Evolutionary conservation across 2,113 vertebrate genomes (phyloP).

Genomic region (Tupaia tana): DNA sequence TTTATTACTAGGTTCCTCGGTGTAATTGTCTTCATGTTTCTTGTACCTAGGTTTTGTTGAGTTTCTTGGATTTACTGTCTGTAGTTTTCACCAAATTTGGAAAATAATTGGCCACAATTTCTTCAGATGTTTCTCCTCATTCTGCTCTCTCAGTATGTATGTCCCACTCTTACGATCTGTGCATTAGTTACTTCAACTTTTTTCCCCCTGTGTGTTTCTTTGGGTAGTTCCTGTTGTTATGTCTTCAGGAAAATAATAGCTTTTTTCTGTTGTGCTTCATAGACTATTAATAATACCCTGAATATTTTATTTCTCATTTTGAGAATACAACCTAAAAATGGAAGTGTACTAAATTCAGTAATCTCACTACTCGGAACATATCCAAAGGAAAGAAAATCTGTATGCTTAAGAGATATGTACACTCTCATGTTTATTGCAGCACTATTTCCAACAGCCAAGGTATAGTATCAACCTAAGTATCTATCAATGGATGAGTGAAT

Average conservation of each 20-base stretch:
- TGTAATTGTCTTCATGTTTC: neutral
- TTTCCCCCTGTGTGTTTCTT: neutral
- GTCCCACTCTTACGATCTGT: neutral
- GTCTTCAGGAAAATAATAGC: neutral
- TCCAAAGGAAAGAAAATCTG: too few species aligned
- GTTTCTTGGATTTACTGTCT: neutral
- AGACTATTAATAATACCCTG: neutral
- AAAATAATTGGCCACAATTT: neutral
- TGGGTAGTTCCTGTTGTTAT: neutral
- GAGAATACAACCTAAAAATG: neutral
- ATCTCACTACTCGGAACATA: too few species aligned
- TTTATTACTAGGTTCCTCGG: neutral
- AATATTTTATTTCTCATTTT: constrained; percentile 31
- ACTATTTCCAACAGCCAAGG: too few species aligned
- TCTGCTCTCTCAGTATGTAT: neutral
- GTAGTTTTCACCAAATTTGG: neutral
- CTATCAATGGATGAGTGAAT: too few species aligned
- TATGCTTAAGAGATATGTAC: too few species aligned
- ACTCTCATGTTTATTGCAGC: too few species aligned
- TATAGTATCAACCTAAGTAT: too few species aligned
- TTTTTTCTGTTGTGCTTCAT: neutral
- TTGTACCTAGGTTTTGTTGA: neutral
- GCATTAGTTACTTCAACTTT: neutral
- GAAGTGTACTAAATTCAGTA: too few species aligned
- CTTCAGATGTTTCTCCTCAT: neutral